phyloP scores from a whole-genome alignment of 2,113 vertebrate genomes.

The Gymnocephalus cernua region DNA sequence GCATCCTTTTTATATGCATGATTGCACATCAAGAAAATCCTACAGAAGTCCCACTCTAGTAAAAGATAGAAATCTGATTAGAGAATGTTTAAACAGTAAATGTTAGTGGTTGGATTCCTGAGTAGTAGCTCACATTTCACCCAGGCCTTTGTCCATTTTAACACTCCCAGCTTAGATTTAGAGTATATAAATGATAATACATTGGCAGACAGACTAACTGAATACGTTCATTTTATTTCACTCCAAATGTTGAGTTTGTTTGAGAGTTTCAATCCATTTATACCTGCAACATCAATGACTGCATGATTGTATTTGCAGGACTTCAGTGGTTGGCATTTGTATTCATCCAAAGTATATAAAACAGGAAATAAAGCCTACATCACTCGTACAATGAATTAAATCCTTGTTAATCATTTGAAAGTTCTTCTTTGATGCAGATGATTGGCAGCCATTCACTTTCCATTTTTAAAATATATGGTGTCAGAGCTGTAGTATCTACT shows the following conservation, averaged over 20 bases:
- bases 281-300: not conserved
- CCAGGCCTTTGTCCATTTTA: not conserved
- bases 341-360: conserved; percentile 20
- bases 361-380: conserved; percentile 52
- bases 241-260: not conserved
- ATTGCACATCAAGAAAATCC: not conserved
- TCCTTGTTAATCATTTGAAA: conserved; percentile 27
- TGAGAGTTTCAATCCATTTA: not conserved
- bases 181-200: not conserved
- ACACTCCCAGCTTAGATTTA: not conserved
- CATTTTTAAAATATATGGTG: conserved; percentile 50
- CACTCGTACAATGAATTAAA: conserved; percentile 48
- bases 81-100: not conserved
- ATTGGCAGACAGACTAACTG: not conserved
- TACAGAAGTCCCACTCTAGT: not conserved
- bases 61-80: conserved; percentile 25
- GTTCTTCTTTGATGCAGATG: conserved; percentile 14
- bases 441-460: conserved; percentile 28
- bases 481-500: conserved; percentile 14
- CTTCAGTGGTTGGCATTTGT: conserved; percentile 34
- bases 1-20: not conserved
- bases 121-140: not conserved
- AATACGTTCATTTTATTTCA: not conserved
- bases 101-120: conserved; percentile 8
- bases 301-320: conserved; percentile 1